Evolutionary conservation across 2,113 vertebrate genomes (phyloP), one percentile per base, ranked within the genome.

Genomic region (Sphyrna mokarran): DNA sequence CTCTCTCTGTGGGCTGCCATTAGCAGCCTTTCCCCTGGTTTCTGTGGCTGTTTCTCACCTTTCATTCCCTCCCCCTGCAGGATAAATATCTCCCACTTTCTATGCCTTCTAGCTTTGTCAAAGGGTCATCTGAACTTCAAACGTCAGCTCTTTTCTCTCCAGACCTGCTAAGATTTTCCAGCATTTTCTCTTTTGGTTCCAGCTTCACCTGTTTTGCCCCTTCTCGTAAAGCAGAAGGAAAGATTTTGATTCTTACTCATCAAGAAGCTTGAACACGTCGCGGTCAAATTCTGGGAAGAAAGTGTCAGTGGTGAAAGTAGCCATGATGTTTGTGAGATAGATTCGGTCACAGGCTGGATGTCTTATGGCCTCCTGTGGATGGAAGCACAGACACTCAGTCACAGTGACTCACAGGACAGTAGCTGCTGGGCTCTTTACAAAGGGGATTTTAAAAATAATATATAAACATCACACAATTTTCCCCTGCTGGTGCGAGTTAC

Each of bases 311-410:
- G 98, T 97, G 87, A 98, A 98, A 33, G 97, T 96, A 0, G 97
- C 98, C 98, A 98, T 98, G 96, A 98, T 68, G 10, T 98, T 93
- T 0, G 98, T 98, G 78, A 98, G 97, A 96, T 97, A 98, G 68
- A 98, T 86, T 95, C 97, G 68, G 96, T 98, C 98, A 96, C 98
- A 98, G 97, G 97, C 98, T 0, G 97, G 97, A 95, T 98, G 98
- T 48, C 96, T 96, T 96, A 98, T 22, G 0, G 97, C 97, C 8
- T 97, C 97, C 98, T 98, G 96, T 85, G 33, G 14, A 16, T 87
- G 9, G 95, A 72, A 85, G n/a, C 14, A 76, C 14, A 76, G 94
- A 96, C 23, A 96, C 95, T 1, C 1, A 11, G 48, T 40, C 58
- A 18, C 18, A 58, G 22, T 23, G 10, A 83, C 80, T 83, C 37